Evolutionary conservation across 2,888 invertebrate genomes (phyloP).

Genomic region (Apamea crenata): DNA sequence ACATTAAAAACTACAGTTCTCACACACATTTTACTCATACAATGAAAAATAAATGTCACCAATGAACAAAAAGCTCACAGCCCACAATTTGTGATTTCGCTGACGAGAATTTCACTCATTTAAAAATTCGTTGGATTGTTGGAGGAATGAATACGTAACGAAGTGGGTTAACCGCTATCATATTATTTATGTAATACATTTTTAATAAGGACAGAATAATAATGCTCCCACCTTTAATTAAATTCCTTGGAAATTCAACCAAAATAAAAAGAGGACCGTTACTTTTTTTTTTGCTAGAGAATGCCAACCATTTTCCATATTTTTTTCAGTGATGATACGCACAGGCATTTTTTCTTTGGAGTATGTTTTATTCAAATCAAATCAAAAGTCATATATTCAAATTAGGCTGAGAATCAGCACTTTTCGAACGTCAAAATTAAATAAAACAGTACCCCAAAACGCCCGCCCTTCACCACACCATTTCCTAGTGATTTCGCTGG

Average conservation of each 20-base stretch:
- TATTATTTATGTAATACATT: conserved; percentile 57
- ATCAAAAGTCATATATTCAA: background rate
- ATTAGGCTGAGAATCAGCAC: background rate
- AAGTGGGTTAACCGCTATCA: conserved; percentile 57
- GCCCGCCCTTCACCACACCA: background rate
- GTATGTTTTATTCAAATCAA: background rate
- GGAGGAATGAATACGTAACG: conserved; percentile 54
- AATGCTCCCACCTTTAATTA: conserved; percentile 40
- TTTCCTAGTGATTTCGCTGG: background rate
- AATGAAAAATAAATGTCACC: conserved; percentile 13
- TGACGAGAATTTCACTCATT: conserved; percentile 50
- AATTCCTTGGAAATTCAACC: conserved; percentile 34
- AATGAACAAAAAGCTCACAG: conserved; percentile 27
- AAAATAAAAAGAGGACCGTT: conserved; percentile 10
- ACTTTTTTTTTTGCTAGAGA: conserved; percentile 6
- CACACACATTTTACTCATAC: conserved; percentile 6
- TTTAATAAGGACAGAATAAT: conserved; percentile 38
- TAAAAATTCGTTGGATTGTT: conserved; percentile 47
- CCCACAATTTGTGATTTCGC: conserved; percentile 44
- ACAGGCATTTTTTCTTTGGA: conserved; percentile 5
- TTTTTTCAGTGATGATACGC: background rate
- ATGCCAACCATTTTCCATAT: conserved; percentile 3
- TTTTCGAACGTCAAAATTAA: background rate
- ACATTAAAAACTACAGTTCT: background rate
- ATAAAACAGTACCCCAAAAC: background rate